Evolutionary conservation across 1,140 invertebrate species (phyloP), one percentile per base, ranked within the genome.

Genomic region (Drosophila pseudoobscura): DNA sequence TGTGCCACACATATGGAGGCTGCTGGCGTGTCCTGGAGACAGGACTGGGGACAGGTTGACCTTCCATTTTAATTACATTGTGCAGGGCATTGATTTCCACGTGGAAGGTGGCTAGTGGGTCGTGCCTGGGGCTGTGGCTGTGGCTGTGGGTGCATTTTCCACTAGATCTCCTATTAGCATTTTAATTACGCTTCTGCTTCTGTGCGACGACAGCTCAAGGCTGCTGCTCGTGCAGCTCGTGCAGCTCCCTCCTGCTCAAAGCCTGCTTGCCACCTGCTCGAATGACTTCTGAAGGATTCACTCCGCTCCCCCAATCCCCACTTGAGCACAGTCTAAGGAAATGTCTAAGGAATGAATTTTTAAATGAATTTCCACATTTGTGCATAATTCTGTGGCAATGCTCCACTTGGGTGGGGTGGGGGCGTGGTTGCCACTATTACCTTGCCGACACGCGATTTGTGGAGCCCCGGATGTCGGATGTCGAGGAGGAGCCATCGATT

Each of bases 61-160:
- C 17, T 39, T 39, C 35, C 46, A 31, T 52, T 83, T 76, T 80
- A 80, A 85, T 80, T 61, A 78, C 53, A 47, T 75, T 69, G 41
- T 49, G 57, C 29, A 26, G 50, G 41, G 63, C 63, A 69, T 55
- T 68, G 63, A 56, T 56, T 69, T 44, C 35, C n/a, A 50, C 29
- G 51, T 55, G 49, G 35, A 6, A 11, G n/a, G 7, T 7, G 54
- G 46, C 15, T 11, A 17, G 26, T 46, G 54, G 20, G 35, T 17
- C 46, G 15, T 43, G 47, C 17, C 17, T 17, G 31, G 52, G 22
- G 39, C 39, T 52, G 49, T 39, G 47, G 50, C 51, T 65, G 41
- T 31, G 57, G 52, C 35, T 41, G n/a, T 41, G 22, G 31, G 15
- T 49, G 41, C 47, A 54, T 55, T 26, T 56, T 44, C 55, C 49